Evolutionary conservation across 2,797 vertebrate species (phyloP), one percentile per base, ranked within the genome.

Genomic region (Enteromius thamalakanensis): DNA sequence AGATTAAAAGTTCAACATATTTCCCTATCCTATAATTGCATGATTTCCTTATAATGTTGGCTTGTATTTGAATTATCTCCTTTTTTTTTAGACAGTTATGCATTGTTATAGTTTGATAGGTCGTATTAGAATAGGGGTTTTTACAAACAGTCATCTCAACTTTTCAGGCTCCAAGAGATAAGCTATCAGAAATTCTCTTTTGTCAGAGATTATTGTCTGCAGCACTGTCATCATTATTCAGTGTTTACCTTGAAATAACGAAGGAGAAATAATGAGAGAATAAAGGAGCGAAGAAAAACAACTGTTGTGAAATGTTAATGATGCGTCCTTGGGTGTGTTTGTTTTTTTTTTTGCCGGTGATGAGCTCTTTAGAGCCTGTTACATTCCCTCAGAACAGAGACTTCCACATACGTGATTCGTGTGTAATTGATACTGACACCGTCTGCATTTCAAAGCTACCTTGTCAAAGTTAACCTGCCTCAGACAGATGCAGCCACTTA

Each of bases 261-360:
- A 87, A 85, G 75, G 65, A 67, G 85, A 87, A 79, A 81, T 83
- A 85, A 85, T 87, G 81, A 82, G 68, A 82, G 84, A 85, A 82
- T 80, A 77, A 84, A 85, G 75, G 23, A 82, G 51, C 32, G 65
- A 34, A 21, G 79, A 80, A 86, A 86, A 87, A 81, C 49, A 76
- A 81, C 75, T 47, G 79, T 88, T 53, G 80, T 87, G 53, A 86
- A 87, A 88, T 87, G 81, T 85, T 86, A 86, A 85, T 88, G 81
- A 85, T 78, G 65, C 51, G 70, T 87, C 78, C 85, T 85, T 10
- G 85, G 74, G 74, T 84, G 77, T 81, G 78, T 84, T 85, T 53
- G 72, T 76, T 84, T 80, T 82, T 72, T 51, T 55, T 82, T 65
- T n/a, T n/a, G 12, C 17, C 29, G n/a, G 45, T 68, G 42, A 49